Evolutionary conservation across 2,797 vertebrate species (phyloP).

Genomic region (Sebastes alutus): DNA sequence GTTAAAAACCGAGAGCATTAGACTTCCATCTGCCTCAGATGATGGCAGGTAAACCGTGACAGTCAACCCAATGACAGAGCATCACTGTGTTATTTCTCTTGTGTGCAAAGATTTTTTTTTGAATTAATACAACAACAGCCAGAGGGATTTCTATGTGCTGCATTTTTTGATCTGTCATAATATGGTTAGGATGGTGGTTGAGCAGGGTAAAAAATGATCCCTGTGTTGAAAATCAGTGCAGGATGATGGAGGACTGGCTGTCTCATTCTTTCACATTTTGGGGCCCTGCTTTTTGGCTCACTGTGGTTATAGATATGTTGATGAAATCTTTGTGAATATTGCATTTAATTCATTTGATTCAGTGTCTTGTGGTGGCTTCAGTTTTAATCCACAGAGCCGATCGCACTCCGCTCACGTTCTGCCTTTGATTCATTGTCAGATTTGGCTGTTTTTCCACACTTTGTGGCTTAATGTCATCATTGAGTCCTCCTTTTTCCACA

Average conservation of each 20-base stretch:
- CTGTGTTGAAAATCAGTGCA: conserved; percentile 51
- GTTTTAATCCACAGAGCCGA: conserved; percentile 37
- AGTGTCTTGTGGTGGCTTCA: background rate
- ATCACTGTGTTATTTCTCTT: background rate
- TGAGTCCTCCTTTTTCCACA: background rate
- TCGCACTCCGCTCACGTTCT: background rate
- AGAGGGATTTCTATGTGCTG: background rate
- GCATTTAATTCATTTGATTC: background rate
- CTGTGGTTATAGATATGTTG: background rate
- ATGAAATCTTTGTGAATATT: background rate
- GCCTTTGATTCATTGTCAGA: conserved; percentile 11
- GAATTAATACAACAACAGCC: background rate
- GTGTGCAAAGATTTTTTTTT: background rate
- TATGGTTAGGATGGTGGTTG: conserved; percentile 26
- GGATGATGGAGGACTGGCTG: conserved; percentile 51
- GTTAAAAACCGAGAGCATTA: background rate
- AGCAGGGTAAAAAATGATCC: conserved; percentile 67
- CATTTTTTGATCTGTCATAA: conserved; percentile 30
- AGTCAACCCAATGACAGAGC: conserved; percentile 33
- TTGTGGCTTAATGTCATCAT: background rate
- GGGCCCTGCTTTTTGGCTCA: background rate
- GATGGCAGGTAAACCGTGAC: conserved; percentile 54
- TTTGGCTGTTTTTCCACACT: conserved; percentile 16
- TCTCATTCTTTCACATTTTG: conserved; percentile 30
- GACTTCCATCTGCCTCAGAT: background rate